Percentiles rank a stretch among this genome's conserved stretches.
Evolutionary conservation across 2,113 vertebrate species (phyloP).

Genomic region (Dryoscopus gambensis): DNA sequence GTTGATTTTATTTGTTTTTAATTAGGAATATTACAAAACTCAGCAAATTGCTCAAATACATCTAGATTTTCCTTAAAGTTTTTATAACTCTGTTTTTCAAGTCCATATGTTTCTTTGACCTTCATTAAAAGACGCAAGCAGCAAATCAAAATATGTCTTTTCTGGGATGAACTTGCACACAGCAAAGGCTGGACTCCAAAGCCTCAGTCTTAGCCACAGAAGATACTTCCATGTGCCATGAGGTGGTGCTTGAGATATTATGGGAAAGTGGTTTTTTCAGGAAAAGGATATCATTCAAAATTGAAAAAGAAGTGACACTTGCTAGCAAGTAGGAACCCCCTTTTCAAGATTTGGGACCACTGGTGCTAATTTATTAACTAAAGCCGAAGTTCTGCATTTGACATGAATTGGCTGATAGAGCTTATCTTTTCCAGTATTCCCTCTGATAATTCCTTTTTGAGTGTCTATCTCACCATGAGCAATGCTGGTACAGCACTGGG

Average conservation of each 20-base stretch:
- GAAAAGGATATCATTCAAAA: background rate
- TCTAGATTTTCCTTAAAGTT: constrained; percentile 1
- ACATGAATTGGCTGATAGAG: background rate
- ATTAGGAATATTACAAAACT: constrained; percentile 31
- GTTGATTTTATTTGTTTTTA: background rate
- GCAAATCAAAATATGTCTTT: background rate
- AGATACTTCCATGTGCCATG: background rate
- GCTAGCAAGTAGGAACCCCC: background rate
- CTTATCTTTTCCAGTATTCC: background rate
- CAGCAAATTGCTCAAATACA: background rate
- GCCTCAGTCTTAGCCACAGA: background rate
- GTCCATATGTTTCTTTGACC: background rate
- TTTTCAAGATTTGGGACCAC: background rate
- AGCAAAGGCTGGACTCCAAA: background rate
- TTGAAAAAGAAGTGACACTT: background rate
- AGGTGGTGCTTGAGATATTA: background rate
- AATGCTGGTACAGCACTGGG: rapidly evolving
- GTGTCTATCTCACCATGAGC: rapidly evolving
- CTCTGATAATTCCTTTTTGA: background rate
- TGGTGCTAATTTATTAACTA: background rate
- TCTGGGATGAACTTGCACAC: background rate
- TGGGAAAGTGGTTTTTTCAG: background rate
- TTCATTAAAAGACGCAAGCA: background rate
- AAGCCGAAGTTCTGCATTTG: background rate
- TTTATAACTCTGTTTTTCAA: constrained; percentile 21